Percentiles rank a stretch among this genome's conserved stretches.
phyloP scores from a whole-genome alignment of 2,888 invertebrate genomes.

The Cryptocheilus praepositus region DNA sequence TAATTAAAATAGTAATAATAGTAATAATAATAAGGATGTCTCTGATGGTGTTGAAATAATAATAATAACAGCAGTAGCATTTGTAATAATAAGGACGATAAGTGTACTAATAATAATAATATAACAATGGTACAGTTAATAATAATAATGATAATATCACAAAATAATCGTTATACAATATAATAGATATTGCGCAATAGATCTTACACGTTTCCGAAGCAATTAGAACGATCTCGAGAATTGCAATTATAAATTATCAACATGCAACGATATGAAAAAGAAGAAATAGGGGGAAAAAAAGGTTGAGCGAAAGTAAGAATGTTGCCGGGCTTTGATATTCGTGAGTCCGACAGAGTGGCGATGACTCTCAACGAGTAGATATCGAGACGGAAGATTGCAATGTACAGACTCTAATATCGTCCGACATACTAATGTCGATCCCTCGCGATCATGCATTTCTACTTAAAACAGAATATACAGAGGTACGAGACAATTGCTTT shows the following conservation, averaged over 20 bases:
- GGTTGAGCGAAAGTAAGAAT: slow-evolving; percentile 25
- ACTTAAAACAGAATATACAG: too few species aligned
- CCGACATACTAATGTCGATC: too few species aligned
- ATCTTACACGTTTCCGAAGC: slow-evolving; percentile 33
- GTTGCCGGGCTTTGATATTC: slow-evolving; percentile 31
- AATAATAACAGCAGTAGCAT: slow-evolving; percentile 44
- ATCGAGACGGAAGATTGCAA: slow-evolving; percentile 4
- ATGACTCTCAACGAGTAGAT: slow-evolving; percentile 9
- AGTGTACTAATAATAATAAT: slow-evolving; percentile 28
- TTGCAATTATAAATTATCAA: slow-evolving; percentile 50
- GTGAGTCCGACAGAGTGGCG: not conserved
- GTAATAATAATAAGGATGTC: slow-evolving; percentile 37
- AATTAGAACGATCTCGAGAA: slow-evolving; percentile 43
- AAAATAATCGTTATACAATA: slow-evolving; percentile 62
- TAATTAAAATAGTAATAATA: slow-evolving; percentile 43
- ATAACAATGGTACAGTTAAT: slow-evolving; percentile 38
- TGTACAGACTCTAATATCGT: not conserved
- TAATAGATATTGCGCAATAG: slow-evolving; percentile 42
- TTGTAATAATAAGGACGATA: slow-evolving; percentile 29
- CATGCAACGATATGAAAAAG: slow-evolving; percentile 51
- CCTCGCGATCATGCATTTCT: too few species aligned
- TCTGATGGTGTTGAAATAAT: slow-evolving; percentile 34
- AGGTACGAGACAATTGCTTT: too few species aligned
- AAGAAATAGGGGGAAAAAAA: slow-evolving; percentile 18
- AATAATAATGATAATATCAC: slow-evolving; percentile 59